A percentile compares a stretch with the other conserved stretches of the same genome.
Conservation (phyloP, 2,888 invertebrate species). For the Rhaphigaster nebulosa region DNA sequence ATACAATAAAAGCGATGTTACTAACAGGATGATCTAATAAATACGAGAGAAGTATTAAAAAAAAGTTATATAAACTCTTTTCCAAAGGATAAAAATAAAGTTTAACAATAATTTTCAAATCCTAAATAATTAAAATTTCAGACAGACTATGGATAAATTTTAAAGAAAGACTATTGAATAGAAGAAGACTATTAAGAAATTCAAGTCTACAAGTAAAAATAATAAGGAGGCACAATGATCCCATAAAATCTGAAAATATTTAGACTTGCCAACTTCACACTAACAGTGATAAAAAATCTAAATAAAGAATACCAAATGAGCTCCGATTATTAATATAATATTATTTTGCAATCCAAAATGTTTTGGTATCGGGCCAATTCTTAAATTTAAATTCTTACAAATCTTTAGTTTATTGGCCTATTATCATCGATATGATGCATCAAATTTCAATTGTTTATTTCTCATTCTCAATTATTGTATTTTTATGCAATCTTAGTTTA, state of each 20-base stretch:
- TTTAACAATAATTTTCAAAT: too few species aligned
- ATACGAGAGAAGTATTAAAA: too few species aligned
- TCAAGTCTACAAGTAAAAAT: too few species aligned
- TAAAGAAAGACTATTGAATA: too few species aligned
- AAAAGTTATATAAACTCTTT: too few species aligned
- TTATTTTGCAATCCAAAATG: neutral
- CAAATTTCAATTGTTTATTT: neutral
- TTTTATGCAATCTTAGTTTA: neutral
- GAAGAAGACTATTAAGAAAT: too few species aligned
- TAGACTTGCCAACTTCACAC: neutral
- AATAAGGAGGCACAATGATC: neutral
- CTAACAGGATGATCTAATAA: too few species aligned
- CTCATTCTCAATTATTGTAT: neutral
- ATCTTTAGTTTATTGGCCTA: neutral
- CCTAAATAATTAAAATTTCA: too few species aligned
- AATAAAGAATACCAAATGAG: neutral
- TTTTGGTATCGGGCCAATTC: neutral
- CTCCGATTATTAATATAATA: conserved; percentile 6
- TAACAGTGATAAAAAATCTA: neutral
- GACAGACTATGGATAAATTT: too few species aligned
- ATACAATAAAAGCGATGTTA: too few species aligned
- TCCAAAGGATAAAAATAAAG: too few species aligned
- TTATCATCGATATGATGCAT: neutral
- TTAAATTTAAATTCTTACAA: conserved; percentile 25
- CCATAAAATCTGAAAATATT: neutral